A percentile compares a stretch with the other conserved stretches of the same genome.
Evolutionary conservation across 2,113 vertebrate genomes (phyloP).

Genomic region (Poeciliopsis retropinna): DNA sequence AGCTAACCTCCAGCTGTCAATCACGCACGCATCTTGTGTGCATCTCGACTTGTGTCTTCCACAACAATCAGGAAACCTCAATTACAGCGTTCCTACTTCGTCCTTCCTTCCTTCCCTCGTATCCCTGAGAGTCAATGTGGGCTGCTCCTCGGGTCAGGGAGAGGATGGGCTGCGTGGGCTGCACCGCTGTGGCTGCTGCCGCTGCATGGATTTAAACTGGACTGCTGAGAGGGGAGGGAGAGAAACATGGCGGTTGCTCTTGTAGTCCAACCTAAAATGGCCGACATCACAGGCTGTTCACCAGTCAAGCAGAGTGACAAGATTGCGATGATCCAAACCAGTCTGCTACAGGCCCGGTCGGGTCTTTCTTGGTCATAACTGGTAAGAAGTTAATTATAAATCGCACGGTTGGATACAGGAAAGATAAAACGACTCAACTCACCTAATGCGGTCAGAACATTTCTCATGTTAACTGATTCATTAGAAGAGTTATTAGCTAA

Average conservation of each 20-base stretch:
- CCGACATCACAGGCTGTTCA: slow-evolving; percentile 82
- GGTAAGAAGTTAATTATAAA: slow-evolving; percentile 30
- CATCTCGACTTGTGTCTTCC: slow-evolving; percentile 20
- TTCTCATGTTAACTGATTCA: background rate
- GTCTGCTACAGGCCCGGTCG: slow-evolving; percentile 19
- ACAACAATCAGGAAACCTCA: slow-evolving; percentile 40
- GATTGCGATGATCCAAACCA: slow-evolving; percentile 68
- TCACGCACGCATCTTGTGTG: slow-evolving; percentile 26
- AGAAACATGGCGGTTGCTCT: slow-evolving; percentile 77
- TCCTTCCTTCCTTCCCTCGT: slow-evolving; percentile 44
- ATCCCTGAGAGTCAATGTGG: slow-evolving; percentile 27
- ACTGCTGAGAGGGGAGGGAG: slow-evolving; percentile 70
- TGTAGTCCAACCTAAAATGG: slow-evolving; percentile 85
- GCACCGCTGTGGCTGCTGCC: slow-evolving; percentile 67
- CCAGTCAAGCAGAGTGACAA: slow-evolving; percentile 73
- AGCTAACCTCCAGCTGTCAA: slow-evolving; percentile 25
- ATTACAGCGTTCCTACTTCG: slow-evolving; percentile 24
- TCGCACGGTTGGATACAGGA: slow-evolving; percentile 13
- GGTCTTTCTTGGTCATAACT: slow-evolving; percentile 10
- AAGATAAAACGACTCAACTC: background rate
- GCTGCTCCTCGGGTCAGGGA: slow-evolving; percentile 57
- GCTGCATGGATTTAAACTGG: slow-evolving; percentile 73
- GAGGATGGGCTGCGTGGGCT: slow-evolving; percentile 53
- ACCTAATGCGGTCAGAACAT: slow-evolving; percentile 4
- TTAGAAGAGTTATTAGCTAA: background rate